Conservation (phyloP, 2,113 vertebrate species). For the Dermatemys mawii region DNA sequence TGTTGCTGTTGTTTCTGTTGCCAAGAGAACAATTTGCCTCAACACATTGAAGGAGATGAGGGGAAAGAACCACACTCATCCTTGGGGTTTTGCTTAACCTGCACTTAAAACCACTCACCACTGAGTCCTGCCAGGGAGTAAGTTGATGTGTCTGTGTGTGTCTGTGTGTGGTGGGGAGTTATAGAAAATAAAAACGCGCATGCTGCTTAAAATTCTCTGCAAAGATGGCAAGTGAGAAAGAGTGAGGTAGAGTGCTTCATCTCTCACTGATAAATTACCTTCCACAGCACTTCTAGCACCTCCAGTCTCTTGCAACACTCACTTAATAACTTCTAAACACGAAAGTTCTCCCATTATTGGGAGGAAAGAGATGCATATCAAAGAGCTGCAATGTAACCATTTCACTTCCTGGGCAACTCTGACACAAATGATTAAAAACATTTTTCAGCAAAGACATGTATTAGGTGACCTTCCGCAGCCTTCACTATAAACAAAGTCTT, state of each 20-base stretch:
- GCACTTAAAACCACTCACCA: accelerated
- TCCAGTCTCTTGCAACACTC: neutral
- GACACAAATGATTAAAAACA: slow-evolving; percentile 61
- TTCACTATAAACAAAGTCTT: slow-evolving; percentile 53
- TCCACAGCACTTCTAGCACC: neutral
- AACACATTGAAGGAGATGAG: neutral
- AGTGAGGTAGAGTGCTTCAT: neutral
- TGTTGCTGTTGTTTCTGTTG: neutral
- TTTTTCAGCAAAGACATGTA: slow-evolving; percentile 39
- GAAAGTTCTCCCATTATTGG: neutral
- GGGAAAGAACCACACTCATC: neutral
- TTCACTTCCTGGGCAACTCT: slow-evolving; percentile 17
- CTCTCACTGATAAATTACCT: slow-evolving; percentile 47
- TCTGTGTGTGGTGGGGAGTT: no score
- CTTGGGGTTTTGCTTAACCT: neutral
- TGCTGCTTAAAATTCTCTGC: neutral
- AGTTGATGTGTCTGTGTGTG: no score
- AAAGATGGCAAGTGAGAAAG: neutral
- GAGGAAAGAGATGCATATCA: slow-evolving; percentile 5
- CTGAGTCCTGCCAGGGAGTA: neutral
- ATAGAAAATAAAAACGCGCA: slow-evolving; percentile 23
- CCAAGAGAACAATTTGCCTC: neutral
- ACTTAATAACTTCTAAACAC: neutral
- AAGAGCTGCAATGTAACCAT: neutral
- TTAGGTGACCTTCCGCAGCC: slow-evolving; percentile 34